Percentiles rank a stretch among this genome's conserved stretches.
Conservation (phyloP, 1,140 invertebrate genomes). For the Drosophila gunungcola region DNA sequence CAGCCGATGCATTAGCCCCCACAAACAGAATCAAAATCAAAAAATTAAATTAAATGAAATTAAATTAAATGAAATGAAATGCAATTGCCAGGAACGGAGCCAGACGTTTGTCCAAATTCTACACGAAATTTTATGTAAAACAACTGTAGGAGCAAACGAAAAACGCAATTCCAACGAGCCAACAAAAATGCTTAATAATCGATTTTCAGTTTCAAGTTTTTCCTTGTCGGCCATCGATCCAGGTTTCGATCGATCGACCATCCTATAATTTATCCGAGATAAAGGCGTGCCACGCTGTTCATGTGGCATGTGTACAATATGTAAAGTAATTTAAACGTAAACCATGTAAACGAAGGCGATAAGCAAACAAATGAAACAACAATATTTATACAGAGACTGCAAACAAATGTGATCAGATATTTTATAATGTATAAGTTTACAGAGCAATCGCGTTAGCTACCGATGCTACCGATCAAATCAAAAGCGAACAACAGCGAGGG, state of each 20-base stretch:
- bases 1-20: conserved; percentile 12
- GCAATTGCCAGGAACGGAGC: conserved; percentile 41
- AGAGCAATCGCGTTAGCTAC: conserved; percentile 68
- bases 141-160: conserved; percentile 84
- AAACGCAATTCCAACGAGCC: conserved; percentile 82
- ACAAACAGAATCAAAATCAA: neutral
- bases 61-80: neutral
- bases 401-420: conserved; percentile 85
- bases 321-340: conserved; percentile 57
- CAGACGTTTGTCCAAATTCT: conserved; percentile 81
- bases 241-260: conserved; percentile 44
- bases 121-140: conserved; percentile 79
- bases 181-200: conserved; percentile 21
- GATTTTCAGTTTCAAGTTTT: conserved; percentile 49
- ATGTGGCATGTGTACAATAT: conserved; percentile 69
- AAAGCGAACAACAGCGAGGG: conserved; percentile 64
- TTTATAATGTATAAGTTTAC: conserved; percentile 84
- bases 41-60: neutral
- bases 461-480: conserved; percentile 70
- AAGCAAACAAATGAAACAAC: conserved; percentile 70
- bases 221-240: conserved; percentile 51
- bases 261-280: conserved; percentile 50
- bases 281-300: conserved; percentile 15
- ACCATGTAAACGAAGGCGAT: conserved; percentile 48
- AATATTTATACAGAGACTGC: conserved; percentile 85